These are phyloP conservation scores for Neoniphon sammara DNA, from an alignment of 2,797 vertebrate species.

Conservation along the genomic window DNA sequence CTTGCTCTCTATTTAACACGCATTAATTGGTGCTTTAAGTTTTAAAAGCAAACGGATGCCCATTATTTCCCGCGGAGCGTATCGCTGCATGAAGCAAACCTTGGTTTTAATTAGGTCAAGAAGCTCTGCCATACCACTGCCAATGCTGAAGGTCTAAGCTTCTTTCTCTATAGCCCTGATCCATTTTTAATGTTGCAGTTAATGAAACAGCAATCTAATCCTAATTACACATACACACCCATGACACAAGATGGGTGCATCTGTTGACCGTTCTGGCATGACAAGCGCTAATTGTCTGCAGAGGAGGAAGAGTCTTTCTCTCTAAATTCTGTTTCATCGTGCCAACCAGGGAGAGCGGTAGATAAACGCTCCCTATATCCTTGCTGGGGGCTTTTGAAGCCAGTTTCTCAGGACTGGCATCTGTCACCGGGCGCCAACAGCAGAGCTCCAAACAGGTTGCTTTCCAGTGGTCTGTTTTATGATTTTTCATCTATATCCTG, in stretches of 20 bases:
- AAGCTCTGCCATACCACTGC: conserved; percentile 14
- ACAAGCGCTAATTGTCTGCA: conserved; percentile 35
- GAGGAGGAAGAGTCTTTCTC: conserved; percentile 1
- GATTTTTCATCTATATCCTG: conserved; percentile 32
- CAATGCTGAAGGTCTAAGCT: conserved; percentile 26
- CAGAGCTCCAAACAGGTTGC: conserved; percentile 20
- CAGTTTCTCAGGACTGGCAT: conserved; percentile 43
- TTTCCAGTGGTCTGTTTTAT: conserved; percentile 52
- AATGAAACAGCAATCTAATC: conserved; percentile 58
- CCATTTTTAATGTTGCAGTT: conserved; percentile 58
- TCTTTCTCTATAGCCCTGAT: conserved; percentile 44
- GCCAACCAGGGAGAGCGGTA: not conserved
- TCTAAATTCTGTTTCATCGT: conserved; percentile 36
- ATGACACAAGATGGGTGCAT: conserved; percentile 4
- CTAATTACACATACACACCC: conserved; percentile 10
- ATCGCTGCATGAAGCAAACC: conserved; percentile 47
- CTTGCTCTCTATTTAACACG: conserved; percentile 53
- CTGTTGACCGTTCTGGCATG: not conserved
- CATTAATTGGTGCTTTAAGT: conserved; percentile 40
- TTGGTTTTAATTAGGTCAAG: conserved; percentile 47
- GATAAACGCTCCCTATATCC: not conserved
- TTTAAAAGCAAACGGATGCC: conserved; percentile 53
- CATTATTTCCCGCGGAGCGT: conserved; percentile 47
- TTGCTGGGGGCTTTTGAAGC: conserved; percentile 26
- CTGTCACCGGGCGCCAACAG: conserved; percentile 49